phyloP scores from a whole-genome alignment of 2,113 vertebrate genomes.

The Eulemur macaco region DNA sequence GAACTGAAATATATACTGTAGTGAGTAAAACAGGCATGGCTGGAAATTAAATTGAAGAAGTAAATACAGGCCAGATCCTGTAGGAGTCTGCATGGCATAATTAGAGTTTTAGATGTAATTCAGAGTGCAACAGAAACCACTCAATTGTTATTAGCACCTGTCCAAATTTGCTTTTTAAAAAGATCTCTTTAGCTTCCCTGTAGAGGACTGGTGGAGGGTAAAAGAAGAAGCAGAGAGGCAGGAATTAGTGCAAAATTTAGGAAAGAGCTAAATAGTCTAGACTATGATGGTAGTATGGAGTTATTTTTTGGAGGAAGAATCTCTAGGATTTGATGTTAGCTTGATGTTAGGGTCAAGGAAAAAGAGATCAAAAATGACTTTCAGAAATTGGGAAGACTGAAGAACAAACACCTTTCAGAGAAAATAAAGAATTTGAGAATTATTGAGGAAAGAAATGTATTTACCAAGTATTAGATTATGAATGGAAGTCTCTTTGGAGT shows the following conservation, averaged over 20 bases:
- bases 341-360: not conserved
- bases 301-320: not conserved
- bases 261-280: not conserved
- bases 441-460: not conserved
- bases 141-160: not conserved
- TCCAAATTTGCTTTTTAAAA: not conserved
- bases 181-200: not conserved
- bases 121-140: not conserved
- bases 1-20: not conserved
- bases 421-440: not conserved
- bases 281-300: not conserved
- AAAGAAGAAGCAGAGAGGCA: not conserved
- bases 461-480: not conserved
- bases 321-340: not conserved
- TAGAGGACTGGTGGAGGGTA: not conserved
- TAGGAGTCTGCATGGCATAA: not conserved
- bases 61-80: not conserved
- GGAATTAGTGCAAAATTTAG: not conserved
- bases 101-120: not conserved
- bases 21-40: not conserved
- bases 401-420: not conserved
- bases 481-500: not conserved
- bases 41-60: not conserved
- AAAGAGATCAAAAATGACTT: not conserved
- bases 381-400: not conserved